These are phyloP conservation scores for Monopis laevigella DNA, from an alignment of 2,888 invertebrate genomes.

Conservation along the genomic window DNA sequence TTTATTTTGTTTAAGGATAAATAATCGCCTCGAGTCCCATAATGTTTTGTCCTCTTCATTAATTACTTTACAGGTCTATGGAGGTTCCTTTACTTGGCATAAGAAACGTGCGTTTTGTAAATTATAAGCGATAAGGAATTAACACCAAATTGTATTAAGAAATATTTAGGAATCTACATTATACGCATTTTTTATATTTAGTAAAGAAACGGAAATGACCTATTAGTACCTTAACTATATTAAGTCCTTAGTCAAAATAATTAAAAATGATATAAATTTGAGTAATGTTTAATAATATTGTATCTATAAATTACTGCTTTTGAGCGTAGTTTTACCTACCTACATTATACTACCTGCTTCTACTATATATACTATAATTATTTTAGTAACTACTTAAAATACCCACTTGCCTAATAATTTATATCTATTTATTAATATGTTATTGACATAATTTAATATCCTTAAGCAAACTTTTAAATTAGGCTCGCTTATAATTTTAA, in stretches of 20 bases:
- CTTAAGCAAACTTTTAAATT: constrained; percentile 35
- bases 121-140: background rate
- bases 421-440: no score
- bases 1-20: background rate
- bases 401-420: constrained; percentile 48
- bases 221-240: constrained; percentile 1
- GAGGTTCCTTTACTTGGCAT: constrained; percentile 2
- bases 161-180: background rate
- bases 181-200: background rate
- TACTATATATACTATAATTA: constrained; percentile 33
- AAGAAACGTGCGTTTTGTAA: no score
- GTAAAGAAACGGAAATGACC: constrained; percentile 3
- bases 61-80: background rate
- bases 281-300: constrained; percentile 48
- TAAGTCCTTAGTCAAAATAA: background rate
- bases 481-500: constrained; percentile 41
- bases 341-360: constrained; percentile 20
- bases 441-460: constrained; percentile 51
- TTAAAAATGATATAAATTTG: background rate
- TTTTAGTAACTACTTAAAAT: constrained; percentile 60
- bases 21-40: background rate
- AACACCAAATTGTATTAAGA: constrained; percentile 4
- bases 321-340: constrained; percentile 59
- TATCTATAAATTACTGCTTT: constrained; percentile 61
- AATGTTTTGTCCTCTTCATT: background rate